Base-by-base conservation (phyloP, 2,888 invertebrate species). In the Metellina segmentata region DNA sequence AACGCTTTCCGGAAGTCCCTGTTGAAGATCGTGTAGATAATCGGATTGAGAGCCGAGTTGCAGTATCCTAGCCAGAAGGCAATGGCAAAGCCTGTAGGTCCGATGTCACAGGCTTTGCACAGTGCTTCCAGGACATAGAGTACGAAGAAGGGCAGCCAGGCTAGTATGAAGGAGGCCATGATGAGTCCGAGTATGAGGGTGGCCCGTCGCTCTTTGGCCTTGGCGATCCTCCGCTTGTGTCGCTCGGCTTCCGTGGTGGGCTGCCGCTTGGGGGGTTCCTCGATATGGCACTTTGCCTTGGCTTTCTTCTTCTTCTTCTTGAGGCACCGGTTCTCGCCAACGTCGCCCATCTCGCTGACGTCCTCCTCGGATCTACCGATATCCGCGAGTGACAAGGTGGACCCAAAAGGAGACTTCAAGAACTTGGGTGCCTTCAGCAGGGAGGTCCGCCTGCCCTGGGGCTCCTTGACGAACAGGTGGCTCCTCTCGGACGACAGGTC, bases 81-180 rank as follows among this genome's bases (percentile, higher is more conserved):
- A 9, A 95, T 94, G 6, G 94, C 94, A 87, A 95, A 95, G 16
- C 94, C 94, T 61, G 94, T 94, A 7, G 93, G 88, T n/a, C 91
- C 91, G 48, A 93, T 92, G 79, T 89, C 92, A 78, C 94, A 94
- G 16, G 53, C 52, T 87, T 96, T 96, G 94, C 97, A 97, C 90
- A 97, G 96, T 9, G 98, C 97, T 94, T 97, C 97, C 88, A 98
- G 95, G 94, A 98, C 98, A 95, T 98, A 98, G 93, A 98, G 96
- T 95, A 98, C 97, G 96, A 99, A 99, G 95, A 99, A 99, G 0
- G 99, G 99, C 94, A 99, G 96, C 99, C 99, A 99, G 95, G 99
- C 99, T 91, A 98, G 97, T 94, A 99, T 99, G 95, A 99, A 99
- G 94, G 99, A 98, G 93, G 98, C 99, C 98, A 99, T 98, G 94